phyloP scores from a whole-genome alignment of 2,113 vertebrate species.

The Macroglossus sobrinus region DNA sequence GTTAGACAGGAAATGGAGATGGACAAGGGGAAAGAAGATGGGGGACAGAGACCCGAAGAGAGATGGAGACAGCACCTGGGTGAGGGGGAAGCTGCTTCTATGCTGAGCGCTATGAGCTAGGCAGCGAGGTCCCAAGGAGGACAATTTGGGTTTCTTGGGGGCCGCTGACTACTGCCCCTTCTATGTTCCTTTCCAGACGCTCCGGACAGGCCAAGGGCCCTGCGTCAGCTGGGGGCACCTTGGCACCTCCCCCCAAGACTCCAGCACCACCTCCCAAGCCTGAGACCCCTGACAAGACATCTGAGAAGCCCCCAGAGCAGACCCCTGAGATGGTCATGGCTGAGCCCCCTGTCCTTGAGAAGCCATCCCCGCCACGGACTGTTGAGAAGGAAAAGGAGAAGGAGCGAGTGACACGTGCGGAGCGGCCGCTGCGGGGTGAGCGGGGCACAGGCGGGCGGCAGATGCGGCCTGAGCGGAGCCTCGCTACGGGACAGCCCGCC shows the following conservation, averaged over 20 bases:
- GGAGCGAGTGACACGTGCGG: constrained; percentile 53
- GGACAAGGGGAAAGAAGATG: not conserved
- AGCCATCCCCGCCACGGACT: constrained; percentile 31
- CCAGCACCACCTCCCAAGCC: constrained; percentile 55
- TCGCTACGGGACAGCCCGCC: constrained; percentile 4
- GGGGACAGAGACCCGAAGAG: not conserved
- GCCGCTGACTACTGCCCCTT: not conserved
- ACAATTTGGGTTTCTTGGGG: not conserved
- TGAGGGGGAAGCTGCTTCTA: too few species aligned
- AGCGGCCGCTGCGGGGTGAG: constrained; percentile 65
- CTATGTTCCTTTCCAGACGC: constrained; percentile 62
- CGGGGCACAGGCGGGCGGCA: constrained; percentile 63
- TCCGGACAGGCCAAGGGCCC: constrained; percentile 80
- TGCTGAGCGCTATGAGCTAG: not conserved
- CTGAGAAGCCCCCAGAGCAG: constrained; percentile 55
- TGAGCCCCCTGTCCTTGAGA: constrained; percentile 63
- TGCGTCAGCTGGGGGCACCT: not conserved
- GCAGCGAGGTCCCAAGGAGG: not conserved
- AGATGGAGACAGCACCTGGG: not conserved
- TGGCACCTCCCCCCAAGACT: constrained; percentile 47
- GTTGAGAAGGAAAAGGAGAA: constrained; percentile 79
- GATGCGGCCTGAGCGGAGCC: constrained; percentile 38
- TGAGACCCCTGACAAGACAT: constrained; percentile 50
- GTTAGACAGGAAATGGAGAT: too few species aligned
- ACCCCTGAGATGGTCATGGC: constrained; percentile 51